A percentile compares a stretch with the other conserved stretches of the same genome.
phyloP scores from a whole-genome alignment of 2,888 invertebrate species.

The Apodemia hepburni region DNA sequence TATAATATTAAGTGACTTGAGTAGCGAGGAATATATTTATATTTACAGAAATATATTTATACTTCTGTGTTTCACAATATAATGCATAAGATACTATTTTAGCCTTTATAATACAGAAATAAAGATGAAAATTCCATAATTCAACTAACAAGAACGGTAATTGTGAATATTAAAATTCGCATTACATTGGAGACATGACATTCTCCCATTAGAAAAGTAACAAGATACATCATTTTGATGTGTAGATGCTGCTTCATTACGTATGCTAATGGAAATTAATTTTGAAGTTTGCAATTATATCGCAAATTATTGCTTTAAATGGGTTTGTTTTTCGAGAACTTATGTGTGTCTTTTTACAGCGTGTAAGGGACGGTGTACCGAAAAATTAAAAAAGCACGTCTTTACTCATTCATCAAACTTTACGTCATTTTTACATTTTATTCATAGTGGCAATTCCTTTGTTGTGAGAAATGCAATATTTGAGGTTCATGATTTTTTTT shows the following conservation, averaged over 20 bases:
- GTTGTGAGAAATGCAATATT: too few species aligned
- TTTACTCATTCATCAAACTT: too few species aligned
- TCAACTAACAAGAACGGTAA: conserved; percentile 40
- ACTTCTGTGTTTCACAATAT: conserved; percentile 19
- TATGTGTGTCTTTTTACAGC: too few species aligned
- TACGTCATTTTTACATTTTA: too few species aligned
- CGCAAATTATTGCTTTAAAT: too few species aligned
- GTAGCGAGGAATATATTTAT: conserved; percentile 45
- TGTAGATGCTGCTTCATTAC: conserved; percentile 40
- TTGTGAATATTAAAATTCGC: conserved; percentile 53
- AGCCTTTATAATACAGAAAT: conserved; percentile 23
- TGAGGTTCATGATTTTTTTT: too few species aligned
- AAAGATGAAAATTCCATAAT: conserved; percentile 24
- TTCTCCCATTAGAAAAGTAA: conserved; percentile 54
- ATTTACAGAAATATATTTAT: conserved; percentile 28
- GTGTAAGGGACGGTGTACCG: too few species aligned
- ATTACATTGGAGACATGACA: conserved; percentile 46
- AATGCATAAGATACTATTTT: conserved; percentile 25
- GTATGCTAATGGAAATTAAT: conserved; percentile 29
- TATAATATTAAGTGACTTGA: conserved; percentile 62
- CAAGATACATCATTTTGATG: conserved; percentile 55
- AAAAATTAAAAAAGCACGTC: too few species aligned
- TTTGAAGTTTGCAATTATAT: conserved; percentile 3
- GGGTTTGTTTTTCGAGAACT: too few species aligned
- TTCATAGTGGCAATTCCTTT: too few species aligned